Evolutionary conservation across 2,113 vertebrate species (phyloP), one percentile per base, ranked within the genome.

Genomic region (Amphiprion ocellaris): DNA sequence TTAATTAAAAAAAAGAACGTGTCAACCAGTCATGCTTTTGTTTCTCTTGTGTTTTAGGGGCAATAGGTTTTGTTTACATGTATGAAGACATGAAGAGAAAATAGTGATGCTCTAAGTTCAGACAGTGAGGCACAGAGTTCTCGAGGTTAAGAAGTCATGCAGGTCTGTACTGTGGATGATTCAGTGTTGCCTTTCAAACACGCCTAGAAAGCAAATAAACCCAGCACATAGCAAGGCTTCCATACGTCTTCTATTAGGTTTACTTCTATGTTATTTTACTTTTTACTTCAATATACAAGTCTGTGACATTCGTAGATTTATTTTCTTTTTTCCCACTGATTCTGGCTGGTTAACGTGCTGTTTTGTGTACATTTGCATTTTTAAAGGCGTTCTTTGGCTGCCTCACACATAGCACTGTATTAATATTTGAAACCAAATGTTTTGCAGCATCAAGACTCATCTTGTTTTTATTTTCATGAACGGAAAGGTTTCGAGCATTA

Each of bases 1-100:
- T 85, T 59, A 61, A 89, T 84, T 74, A 85, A 86, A 83, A 77
- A 82, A 79, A 78, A n/a, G 68, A 72, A 33, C 33, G 82, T 81
- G 72, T 80, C 73, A 81, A 74, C 49, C 79, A 61, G 56, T 82
- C 44, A 56, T 67, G 21, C 5, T 26, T 73, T 58, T 68, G 46
- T 68, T 72, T 62, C 68, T 70, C 23, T 47, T 87, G 33, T 65
- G 53, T 72, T 58, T 46, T 47, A 9, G n/a, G 9, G 11, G 5
- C 21, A 39, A 17, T 9, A 0, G 4, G 1, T 73, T 74, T 47
- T 67, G 2, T 67, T 41, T 21, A 30, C 15, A 68, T 5, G 39
- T 50, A 17, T 30, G 16, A 6, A 39, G 8, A 64, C 11, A 33
- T 39, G 1, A n/a, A 19, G 7, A 63, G 46, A 80, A 54, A 47